Evolutionary conservation across 2,113 vertebrate genomes (phyloP), one percentile per base, ranked within the genome.

Genomic region (Vulpes lagopus): DNA sequence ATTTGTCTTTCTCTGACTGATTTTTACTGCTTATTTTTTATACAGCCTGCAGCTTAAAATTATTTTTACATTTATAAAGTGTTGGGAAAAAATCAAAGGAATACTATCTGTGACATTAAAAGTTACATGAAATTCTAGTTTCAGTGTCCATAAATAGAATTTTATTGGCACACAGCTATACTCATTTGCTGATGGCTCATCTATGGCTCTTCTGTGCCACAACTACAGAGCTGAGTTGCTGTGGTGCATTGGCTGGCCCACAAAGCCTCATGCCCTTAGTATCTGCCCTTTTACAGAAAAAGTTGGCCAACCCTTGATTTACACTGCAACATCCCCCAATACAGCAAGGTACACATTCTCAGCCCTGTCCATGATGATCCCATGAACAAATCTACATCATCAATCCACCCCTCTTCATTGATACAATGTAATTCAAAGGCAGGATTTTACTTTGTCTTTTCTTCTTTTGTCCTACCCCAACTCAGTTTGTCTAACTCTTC

Each of bases 21-120:
- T 27, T 78, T 78, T 43, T 43, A 51, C 43, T 51, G 43, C 74
- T 78, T 78, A 78, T 76, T 76, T 88, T 94, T 53, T 74, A 35
- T 71, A 88, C 11, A 25, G 64, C 15, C 17, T n/a, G 35, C 8
- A 89, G 51, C 57, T 81, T 81, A 95, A 87, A 73, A 84, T 76
- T 20, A 15, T 35, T 87, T 79, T 84, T 51, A 32, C 5, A 49
- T 60, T 78, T 95, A 83, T 43, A 90, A 94, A 62, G 15, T 20
- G n/a, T 30, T 92, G 19, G 25, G n/a, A 2, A 5, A 76, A 76
- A 43, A 69, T 73, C n/a, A 73, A 93, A 89, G 86, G 7, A 69
- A 86, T 32, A 84, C 83, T 79, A 91, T 60, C 62, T 91, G 35
- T 81, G 38, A 85, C 35, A 57, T 88, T 87, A 79, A 85, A 93